These are phyloP conservation scores for Periophthalmodon schlosseri DNA, from an alignment of 2,113 vertebrate genomes.

Conservation along the genomic window DNA sequence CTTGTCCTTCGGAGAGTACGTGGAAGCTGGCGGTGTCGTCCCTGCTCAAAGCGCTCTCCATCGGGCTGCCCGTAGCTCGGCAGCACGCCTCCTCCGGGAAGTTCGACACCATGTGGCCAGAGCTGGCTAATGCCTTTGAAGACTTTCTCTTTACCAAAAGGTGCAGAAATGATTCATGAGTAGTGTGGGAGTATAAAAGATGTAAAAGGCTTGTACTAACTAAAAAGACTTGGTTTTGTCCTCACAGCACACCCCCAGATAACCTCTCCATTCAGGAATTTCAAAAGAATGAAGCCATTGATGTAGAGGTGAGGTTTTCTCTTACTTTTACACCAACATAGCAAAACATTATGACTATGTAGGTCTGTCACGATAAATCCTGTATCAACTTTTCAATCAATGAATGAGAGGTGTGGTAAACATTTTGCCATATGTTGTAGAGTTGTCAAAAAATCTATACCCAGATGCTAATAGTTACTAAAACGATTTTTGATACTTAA, in stretches of 20 bases:
- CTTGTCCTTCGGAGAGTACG: conserved; percentile 97
- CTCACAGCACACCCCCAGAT: conserved; percentile 88
- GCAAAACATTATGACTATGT: not conserved
- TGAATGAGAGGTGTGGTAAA: not conserved
- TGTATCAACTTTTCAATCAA: not conserved
- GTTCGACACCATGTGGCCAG: conserved; percentile 98
- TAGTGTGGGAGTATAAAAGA: not conserved
- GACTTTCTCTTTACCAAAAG: conserved; percentile 99
- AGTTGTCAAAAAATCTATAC: too few relatives aligned
- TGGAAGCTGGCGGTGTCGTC: conserved; percentile 97
- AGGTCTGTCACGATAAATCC: not conserved
- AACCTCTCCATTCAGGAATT: conserved; percentile 99
- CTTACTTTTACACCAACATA: not conserved
- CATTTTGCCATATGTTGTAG: too few relatives aligned
- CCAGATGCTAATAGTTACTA: too few relatives aligned
- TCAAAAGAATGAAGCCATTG: conserved; percentile 96
- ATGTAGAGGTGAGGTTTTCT: conserved; percentile 86
- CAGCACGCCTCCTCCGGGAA: conserved; percentile 95
- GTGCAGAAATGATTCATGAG: conserved; percentile 61
- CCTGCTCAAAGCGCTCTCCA: conserved; percentile 92
- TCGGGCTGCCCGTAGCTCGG: conserved; percentile 93
- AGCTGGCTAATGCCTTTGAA: conserved; percentile 92
- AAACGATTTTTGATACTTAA: too few relatives aligned
- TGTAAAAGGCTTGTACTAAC: not conserved
- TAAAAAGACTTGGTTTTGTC: conserved; percentile 1